Percentiles rank a stretch among this genome's conserved stretches.
phyloP scores from a whole-genome alignment of 2,888 invertebrate genomes.

The Leptura quadrifasciata region DNA sequence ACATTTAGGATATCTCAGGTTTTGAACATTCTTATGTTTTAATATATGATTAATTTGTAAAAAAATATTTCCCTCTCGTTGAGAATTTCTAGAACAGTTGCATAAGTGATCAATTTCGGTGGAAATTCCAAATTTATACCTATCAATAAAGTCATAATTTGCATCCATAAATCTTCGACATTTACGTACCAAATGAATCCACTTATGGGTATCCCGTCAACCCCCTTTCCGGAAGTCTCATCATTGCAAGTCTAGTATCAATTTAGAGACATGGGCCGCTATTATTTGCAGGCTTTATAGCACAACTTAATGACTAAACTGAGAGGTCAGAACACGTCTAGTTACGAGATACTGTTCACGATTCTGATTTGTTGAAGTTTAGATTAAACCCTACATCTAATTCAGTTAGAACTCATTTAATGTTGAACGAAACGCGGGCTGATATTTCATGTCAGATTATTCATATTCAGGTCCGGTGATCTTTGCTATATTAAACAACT shows the following conservation, averaged over 20 bases:
- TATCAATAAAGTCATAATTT: not conserved
- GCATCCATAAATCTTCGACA: not conserved
- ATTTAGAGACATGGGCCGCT: slow-evolving; percentile 13
- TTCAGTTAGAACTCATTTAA: slow-evolving; percentile 1
- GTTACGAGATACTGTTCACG: not conserved
- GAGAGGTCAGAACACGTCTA: slow-evolving; percentile 8
- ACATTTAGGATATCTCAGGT: too few species aligned
- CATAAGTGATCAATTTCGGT: not conserved
- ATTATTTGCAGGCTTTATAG: slow-evolving; percentile 25
- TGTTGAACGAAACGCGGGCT: not conserved
- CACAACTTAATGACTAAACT: slow-evolving; percentile 25
- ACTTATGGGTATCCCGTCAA: slow-evolving; percentile 22
- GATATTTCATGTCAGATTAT: not conserved
- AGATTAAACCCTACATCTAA: not conserved
- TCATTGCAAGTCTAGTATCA: slow-evolving; percentile 20
- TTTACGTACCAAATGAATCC: slow-evolving; percentile 25
- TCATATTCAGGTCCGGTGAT: not conserved
- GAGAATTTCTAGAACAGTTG: too few species aligned
- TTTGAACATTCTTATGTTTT: too few species aligned
- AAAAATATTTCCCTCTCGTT: too few species aligned
- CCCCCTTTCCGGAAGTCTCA: not conserved
- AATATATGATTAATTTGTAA: too few species aligned
- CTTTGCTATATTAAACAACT: not conserved
- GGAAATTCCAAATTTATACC: not conserved
- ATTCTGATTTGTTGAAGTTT: slow-evolving; percentile 4